These are phyloP conservation scores for Coreius guichenoti DNA, from an alignment of 2,797 vertebrate genomes.

Conservation along the genomic window DNA sequence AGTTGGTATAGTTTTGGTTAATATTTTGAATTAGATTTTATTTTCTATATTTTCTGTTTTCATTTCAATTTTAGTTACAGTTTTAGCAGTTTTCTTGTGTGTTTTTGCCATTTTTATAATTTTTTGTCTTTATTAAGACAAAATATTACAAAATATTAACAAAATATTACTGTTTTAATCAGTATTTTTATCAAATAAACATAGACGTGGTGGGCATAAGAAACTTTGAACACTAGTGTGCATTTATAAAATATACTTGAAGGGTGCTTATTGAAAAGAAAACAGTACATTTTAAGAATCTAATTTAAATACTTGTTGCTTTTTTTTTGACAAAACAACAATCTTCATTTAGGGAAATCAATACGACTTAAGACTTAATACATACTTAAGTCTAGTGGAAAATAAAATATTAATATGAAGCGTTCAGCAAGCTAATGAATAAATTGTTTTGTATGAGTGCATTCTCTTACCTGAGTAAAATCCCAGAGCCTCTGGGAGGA, in stretches of 20 bases:
- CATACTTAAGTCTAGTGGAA: not conserved
- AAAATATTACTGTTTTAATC: not conserved
- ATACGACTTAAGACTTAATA: not conserved
- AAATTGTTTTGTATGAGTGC: not conserved
- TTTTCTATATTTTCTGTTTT: no score
- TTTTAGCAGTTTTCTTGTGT: not conserved
- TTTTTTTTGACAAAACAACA: not conserved
- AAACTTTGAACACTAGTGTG: not conserved
- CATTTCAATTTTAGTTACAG: not conserved
- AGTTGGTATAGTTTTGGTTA: no score
- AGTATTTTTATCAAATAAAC: not conserved
- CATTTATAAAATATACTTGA: not conserved
- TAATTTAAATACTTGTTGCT: not conserved
- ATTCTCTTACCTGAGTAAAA: constrained; percentile 89
- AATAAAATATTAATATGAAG: constrained; percentile 12
- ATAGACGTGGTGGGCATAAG: not conserved
- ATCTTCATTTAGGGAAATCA: not conserved
- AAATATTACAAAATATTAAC: not conserved
- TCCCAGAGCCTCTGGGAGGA: constrained; percentile 93
- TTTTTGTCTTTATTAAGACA: not conserved
- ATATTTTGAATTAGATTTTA: no score
- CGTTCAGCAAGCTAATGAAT: constrained; percentile 11
- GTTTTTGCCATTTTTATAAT: not conserved
- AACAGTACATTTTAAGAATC: not conserved
- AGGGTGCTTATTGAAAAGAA: not conserved